Evolutionary conservation across 2,113 vertebrate genomes (phyloP), one percentile per base, ranked within the genome.

Genomic region (Syngnathus floridae): DNA sequence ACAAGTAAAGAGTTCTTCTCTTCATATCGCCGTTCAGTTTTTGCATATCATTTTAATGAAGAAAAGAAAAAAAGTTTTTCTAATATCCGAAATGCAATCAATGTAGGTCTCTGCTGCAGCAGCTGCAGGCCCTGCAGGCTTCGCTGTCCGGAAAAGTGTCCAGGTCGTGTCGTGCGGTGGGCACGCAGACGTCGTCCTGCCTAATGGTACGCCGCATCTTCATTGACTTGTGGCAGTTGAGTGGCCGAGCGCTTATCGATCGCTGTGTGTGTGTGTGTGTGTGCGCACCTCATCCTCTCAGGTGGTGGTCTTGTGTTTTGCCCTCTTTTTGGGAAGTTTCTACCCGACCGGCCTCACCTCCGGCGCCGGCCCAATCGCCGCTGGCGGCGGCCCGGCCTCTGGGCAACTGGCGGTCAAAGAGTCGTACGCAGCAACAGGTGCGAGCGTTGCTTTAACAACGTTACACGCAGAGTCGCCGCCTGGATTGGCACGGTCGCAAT

Each of bases 141-240:
- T 31, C 92, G 84, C 95, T 99, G 62, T 89, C 95, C 58, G 93
- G 94, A 67, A 99, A 97, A 83, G 91, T 98, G 60, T 93, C 93
- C 22, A 93, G 91, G 55, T 94, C 95, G 0, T 98, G 92, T 88
- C 92, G 95, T 76, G 87, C 93, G 64, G 93, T 93, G 0, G 92
- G 94, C 77, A 98, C 97, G 0, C 97, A 99, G 89, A 99, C 97
- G 0, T 93, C 95, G 69, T 96, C 95, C 16, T 98, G 96, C 82
- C 90, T 99, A 58, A 98, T 99, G 97, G 97, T 99, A 86, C 88
- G 26, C 26, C 26, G 26, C 26, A 31, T 3, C 26, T 3, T 58
- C 10, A 58, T 58, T 17, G 35, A 58, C 17, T 51, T 19, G 48
- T 9, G 49, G 49, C 45, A 1, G 45, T 46, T 46, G 17, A 46